Conservation (phyloP, 2,888 invertebrate species). For the Neuroscelio doddi region DNA sequence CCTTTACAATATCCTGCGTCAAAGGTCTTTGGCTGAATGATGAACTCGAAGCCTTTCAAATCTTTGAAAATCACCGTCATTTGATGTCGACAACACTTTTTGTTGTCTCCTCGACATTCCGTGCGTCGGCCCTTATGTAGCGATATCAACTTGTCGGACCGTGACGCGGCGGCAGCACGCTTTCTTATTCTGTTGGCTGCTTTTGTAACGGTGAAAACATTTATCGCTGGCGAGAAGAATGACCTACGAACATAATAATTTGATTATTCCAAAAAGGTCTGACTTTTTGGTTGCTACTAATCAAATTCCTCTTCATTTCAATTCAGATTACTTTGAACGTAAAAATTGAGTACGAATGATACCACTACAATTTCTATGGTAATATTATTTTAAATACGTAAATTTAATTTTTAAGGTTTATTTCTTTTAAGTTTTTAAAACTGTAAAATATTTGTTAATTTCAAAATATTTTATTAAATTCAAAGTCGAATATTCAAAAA, state of each 20-base stretch:
- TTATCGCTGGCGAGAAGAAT: conserved; percentile 57
- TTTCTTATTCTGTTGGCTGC: not conserved
- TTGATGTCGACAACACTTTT: conserved; percentile 79
- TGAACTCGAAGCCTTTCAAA: conserved; percentile 78
- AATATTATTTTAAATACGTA: too few relatives aligned
- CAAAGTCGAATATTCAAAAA: too few relatives aligned
- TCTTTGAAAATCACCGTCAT: conserved; percentile 80
- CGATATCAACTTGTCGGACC: conserved; percentile 57
- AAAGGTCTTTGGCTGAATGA: conserved; percentile 80
- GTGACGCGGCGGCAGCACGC: conserved; percentile 2
- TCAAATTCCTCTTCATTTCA: too few relatives aligned
- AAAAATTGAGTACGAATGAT: too few relatives aligned
- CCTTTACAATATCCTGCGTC: conserved; percentile 83
- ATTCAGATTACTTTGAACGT: too few relatives aligned
- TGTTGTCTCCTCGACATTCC: conserved; percentile 75
- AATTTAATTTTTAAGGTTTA: too few relatives aligned
- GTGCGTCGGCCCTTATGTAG: conserved; percentile 72
- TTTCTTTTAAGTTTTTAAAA: too few relatives aligned
- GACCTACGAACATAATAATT: conserved; percentile 2
- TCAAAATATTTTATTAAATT: too few relatives aligned
- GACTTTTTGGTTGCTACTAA: too few relatives aligned
- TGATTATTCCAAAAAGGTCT: too few relatives aligned
- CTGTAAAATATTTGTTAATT: too few relatives aligned
- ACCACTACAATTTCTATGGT: too few relatives aligned
- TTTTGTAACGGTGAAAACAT: conserved; percentile 54